A percentile compares a stretch with the other conserved stretches of the same genome.
phyloP scores from a whole-genome alignment of 2,888 invertebrate genomes.

The Acronicta psi region DNA sequence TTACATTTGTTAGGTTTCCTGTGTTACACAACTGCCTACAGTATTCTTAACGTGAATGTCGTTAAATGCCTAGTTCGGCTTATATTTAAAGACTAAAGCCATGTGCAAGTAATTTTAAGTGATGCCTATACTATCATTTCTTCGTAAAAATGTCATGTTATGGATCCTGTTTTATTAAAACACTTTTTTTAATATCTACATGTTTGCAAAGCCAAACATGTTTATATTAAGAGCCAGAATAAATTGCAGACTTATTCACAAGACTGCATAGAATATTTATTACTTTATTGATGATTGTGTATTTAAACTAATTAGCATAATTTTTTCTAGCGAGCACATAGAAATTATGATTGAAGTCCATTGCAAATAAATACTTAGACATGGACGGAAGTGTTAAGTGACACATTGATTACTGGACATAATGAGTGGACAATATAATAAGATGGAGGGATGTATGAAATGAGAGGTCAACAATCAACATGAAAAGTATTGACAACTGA shows the following conservation, averaged over 20 bases:
- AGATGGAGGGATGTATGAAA: slow-evolving; percentile 62
- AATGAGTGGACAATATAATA: slow-evolving; percentile 43
- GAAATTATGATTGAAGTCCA: slow-evolving; percentile 54
- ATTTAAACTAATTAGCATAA: slow-evolving; percentile 50
- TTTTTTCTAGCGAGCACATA: slow-evolving; percentile 75
- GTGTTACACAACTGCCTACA: slow-evolving; percentile 52
- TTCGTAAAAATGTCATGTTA: slow-evolving; percentile 57
- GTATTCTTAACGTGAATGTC: slow-evolving; percentile 69
- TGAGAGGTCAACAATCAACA: slow-evolving; percentile 68
- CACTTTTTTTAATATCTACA: slow-evolving; percentile 28
- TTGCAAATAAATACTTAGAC: slow-evolving; percentile 68
- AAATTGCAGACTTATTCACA: slow-evolving; percentile 1
- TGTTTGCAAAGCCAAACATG: slow-evolving; percentile 34
- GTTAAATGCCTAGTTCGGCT: background rate
- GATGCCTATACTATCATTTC: background rate
- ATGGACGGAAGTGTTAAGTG: slow-evolving; percentile 85
- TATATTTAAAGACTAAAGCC: background rate
- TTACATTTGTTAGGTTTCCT: slow-evolving; percentile 44
- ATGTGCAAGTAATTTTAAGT: too few relatives aligned
- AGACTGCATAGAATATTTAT: slow-evolving; percentile 16
- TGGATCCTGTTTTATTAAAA: slow-evolving; percentile 63
- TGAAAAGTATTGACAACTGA: slow-evolving; percentile 74
- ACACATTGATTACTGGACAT: slow-evolving; percentile 58
- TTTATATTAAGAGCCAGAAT: slow-evolving; percentile 34
- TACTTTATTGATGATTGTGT: slow-evolving; percentile 27